These are phyloP conservation scores for Hipposideros armiger DNA, from an alignment of 2,113 vertebrate species.

Conservation along the genomic window DNA sequence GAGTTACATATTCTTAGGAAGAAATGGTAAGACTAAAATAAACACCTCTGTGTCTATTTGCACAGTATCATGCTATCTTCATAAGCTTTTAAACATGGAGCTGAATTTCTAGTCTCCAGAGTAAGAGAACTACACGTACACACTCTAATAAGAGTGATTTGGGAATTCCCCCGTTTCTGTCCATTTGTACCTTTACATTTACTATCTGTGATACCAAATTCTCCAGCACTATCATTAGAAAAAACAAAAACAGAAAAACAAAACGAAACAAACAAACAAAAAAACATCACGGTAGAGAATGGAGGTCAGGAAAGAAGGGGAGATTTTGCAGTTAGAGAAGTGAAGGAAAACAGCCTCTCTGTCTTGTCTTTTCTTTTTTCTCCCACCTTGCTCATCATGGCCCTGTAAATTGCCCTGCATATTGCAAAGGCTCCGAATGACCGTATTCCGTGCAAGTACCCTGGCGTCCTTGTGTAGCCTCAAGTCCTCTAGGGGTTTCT, in stretches of 20 bases:
- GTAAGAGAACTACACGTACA: constrained; percentile 44
- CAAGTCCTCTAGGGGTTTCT: neutral
- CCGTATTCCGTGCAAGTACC: fast-evolving
- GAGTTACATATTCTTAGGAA: neutral
- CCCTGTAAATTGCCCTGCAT: fast-evolving
- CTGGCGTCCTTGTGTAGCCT: neutral
- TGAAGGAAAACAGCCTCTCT: neutral
- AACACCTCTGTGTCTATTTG: neutral
- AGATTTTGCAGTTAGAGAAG: neutral
- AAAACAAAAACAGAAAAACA: too few species aligned
- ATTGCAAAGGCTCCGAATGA: neutral
- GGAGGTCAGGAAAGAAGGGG: neutral
- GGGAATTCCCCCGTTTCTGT: constrained; percentile 77
- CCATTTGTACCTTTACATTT: constrained; percentile 42
- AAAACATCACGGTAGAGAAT: neutral
- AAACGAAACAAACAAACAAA: neutral
- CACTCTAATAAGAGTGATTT: constrained; percentile 66
- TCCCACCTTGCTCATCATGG: neutral
- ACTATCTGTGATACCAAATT: neutral
- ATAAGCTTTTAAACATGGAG: neutral
- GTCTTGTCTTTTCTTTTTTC: neutral
- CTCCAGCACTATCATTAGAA: neutral
- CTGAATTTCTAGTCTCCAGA: constrained; percentile 52
- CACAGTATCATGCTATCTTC: constrained; percentile 23
- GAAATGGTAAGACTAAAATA: neutral